phyloP scores from a whole-genome alignment of 2,113 vertebrate species.

The Madoqua kirkii region DNA sequence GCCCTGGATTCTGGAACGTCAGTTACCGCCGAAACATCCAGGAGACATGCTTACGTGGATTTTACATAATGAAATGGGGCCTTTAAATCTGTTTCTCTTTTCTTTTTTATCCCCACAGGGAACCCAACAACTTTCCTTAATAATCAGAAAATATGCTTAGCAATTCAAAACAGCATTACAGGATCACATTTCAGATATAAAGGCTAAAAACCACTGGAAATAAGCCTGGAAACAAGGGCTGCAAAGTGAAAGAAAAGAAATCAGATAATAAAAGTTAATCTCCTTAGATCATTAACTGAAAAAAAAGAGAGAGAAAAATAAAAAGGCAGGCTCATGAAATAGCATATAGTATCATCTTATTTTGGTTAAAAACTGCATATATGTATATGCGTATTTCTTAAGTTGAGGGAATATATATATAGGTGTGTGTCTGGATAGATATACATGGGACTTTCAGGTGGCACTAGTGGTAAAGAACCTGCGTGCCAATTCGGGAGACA shows the following conservation, averaged over 20 bases:
- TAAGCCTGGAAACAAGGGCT: conserved; percentile 31
- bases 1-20: not conserved
- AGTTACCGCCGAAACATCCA: conserved; percentile 6
- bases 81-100: conserved; percentile 23
- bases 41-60: conserved; percentile 21
- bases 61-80: conserved; percentile 23
- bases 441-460: not conserved
- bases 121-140: conserved; percentile 50
- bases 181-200: conserved; percentile 41
- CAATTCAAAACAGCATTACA: conserved; percentile 41
- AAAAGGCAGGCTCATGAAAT: not conserved
- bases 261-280: conserved; percentile 32
- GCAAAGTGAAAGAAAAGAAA: conserved; percentile 36
- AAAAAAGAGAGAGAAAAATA: not conserved
- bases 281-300: not conserved
- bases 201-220: conserved; percentile 20
- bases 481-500: rapidly evolving
- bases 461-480: not conserved
- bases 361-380: not conserved
- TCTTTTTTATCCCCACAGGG: not conserved
- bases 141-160: conserved; percentile 55
- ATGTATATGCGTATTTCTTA: not conserved
- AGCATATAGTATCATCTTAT: not conserved
- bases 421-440: not conserved
- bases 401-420: not conserved